phyloP scores from a whole-genome alignment of 2,888 invertebrate species.

The Chymomyza procnemis region DNA sequence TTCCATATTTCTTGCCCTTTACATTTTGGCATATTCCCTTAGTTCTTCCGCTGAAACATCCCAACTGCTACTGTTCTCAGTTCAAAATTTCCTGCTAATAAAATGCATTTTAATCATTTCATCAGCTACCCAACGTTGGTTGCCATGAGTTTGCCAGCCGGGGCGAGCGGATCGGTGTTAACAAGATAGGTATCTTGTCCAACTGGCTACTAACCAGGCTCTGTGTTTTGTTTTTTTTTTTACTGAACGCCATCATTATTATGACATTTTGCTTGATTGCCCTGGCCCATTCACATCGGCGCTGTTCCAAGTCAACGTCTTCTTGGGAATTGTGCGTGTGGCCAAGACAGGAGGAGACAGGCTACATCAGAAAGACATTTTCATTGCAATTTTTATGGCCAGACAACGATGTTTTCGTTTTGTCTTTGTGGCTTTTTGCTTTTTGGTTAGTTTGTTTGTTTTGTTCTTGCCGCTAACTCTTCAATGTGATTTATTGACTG shows the following conservation, averaged over 20 bases:
- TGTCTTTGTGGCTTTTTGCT: conserved; percentile 8
- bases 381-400: conserved; percentile 61
- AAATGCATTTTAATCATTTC: conserved; percentile 63
- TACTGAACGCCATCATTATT: conserved; percentile 73
- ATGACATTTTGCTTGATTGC: conserved; percentile 72
- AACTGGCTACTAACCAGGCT: conserved; percentile 11
- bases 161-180: conserved; percentile 51
- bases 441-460: conserved; percentile 6
- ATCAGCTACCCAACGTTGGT: conserved; percentile 35
- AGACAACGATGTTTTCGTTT: conserved; percentile 9
- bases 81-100: conserved; percentile 45
- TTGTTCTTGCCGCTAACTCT: conserved; percentile 29
- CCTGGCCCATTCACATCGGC: conserved; percentile 40
- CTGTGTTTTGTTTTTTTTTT: conserved; percentile 11
- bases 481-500: conserved; percentile 56
- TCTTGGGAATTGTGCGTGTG: conserved; percentile 70
- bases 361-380: conserved; percentile 32
- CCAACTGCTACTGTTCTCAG: not conserved
- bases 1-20: too few relatives aligned
- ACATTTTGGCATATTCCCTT: not conserved
- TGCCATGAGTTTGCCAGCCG: conserved; percentile 51
- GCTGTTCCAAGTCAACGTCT: conserved; percentile 36
- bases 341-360: conserved; percentile 30
- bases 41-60: not conserved
- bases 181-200: conserved; percentile 65